Evolutionary conservation across 2,888 invertebrate genomes (phyloP).

Genomic region (Isoperla grammatica): DNA sequence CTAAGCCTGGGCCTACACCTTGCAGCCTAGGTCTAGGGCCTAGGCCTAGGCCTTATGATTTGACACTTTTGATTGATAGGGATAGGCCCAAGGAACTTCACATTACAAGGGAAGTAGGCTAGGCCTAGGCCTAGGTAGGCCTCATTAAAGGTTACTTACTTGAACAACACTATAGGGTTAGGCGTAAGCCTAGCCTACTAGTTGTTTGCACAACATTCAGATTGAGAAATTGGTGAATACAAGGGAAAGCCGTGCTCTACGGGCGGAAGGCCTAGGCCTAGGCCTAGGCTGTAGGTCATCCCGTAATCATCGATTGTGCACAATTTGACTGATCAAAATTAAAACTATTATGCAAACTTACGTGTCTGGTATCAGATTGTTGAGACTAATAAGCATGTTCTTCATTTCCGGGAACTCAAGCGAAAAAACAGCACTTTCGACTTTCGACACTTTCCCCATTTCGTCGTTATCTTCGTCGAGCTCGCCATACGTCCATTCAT

Average conservation of each 20-base stretch:
- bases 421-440: conserved; percentile 24
- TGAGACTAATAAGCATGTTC: not conserved
- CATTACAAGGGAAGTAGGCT: not conserved
- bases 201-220: no score
- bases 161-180: no score
- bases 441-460: conserved; percentile 23
- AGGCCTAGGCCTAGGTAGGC: not conserved
- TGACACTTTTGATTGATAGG: no score
- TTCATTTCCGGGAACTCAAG: conserved; percentile 11
- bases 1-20: no score
- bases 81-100: not conserved
- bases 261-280: not conserved
- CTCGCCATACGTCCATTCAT: conserved; percentile 26
- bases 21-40: not conserved
- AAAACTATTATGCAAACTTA: conserved; percentile 2
- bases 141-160: no score
- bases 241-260: not conserved
- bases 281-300: no score
- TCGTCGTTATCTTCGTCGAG: conserved; percentile 26
- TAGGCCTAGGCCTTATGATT: not conserved
- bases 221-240: no score
- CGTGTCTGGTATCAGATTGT: conserved; percentile 1
- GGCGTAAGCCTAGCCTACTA: not conserved
- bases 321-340: no score
- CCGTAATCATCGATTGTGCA: no score